Percentiles rank a stretch among this genome's conserved stretches.
Evolutionary conservation across 37 sponge, comb jelly and placozoan species (phyloP).

Genomic region (Chondrosia reniformis): DNA sequence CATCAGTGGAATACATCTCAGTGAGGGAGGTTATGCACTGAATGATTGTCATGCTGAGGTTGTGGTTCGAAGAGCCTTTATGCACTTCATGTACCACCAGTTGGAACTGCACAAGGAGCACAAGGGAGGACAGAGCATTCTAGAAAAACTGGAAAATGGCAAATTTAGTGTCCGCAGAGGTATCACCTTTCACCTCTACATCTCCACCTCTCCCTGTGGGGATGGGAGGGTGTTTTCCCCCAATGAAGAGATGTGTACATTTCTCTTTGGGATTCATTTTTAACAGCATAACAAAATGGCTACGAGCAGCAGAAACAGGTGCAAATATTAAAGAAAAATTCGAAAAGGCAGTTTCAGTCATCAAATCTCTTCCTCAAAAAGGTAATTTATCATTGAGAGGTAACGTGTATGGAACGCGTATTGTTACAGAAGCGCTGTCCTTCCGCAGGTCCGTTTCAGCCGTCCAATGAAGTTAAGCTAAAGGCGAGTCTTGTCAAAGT

Average conservation of each 20-base stretch:
- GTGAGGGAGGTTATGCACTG: constrained; percentile 64
- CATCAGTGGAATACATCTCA: constrained; percentile 70
- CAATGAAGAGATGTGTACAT: too few relatives aligned
- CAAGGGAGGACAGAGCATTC: constrained; percentile 32
- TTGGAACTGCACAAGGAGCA: constrained; percentile 43
- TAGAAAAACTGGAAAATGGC: constrained; percentile 35
- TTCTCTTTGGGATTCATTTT: too few relatives aligned
- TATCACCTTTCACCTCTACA: constrained; percentile 90
- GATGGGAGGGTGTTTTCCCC: constrained; percentile 81
- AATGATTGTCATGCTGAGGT: constrained; percentile 95
- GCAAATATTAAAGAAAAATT: constrained; percentile 53
- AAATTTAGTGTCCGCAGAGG: constrained; percentile 53
- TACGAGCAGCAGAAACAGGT: too few relatives aligned
- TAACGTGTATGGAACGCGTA: too few relatives aligned
- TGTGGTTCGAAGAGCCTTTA: constrained; percentile 67
- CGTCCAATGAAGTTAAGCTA: constrained; percentile 53
- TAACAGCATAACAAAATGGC: too few relatives aligned
- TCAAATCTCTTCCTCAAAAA: constrained; percentile 63
- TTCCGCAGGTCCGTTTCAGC: constrained; percentile 72
- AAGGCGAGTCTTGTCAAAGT: too few relatives aligned
- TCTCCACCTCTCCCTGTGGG: constrained; percentile 91
- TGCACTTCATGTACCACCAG: constrained; percentile 72
- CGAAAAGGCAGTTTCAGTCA: constrained; percentile 45
- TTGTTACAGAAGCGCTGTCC: too few relatives aligned
- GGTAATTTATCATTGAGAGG: too few relatives aligned